A percentile compares a stretch with the other conserved stretches of the same genome.
phyloP scores from a whole-genome alignment of 2,888 invertebrate species.

The Nysson spinosus region DNA sequence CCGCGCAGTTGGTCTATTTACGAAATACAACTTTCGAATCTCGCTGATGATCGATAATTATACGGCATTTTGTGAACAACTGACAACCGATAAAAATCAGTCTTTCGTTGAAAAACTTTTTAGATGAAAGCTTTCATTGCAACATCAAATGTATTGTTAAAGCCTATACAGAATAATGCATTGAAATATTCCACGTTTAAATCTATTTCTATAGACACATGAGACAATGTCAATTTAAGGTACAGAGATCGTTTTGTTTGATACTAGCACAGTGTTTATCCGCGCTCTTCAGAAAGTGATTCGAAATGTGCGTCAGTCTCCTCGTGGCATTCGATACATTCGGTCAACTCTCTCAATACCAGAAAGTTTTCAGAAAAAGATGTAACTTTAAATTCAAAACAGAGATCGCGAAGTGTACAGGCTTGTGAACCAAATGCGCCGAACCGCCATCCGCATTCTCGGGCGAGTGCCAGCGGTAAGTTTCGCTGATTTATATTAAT shows the following conservation, averaged over 20 bases:
- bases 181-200: no score
- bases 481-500: constrained; percentile 4
- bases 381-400: constrained; percentile 1
- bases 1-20: constrained; percentile 25
- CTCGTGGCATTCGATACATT: neutral
- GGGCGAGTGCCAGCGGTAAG: neutral
- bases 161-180: no score
- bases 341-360: neutral
- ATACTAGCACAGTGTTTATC: no score
- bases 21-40: constrained; percentile 44
- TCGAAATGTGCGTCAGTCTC: neutral
- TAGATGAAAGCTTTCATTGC: no score
- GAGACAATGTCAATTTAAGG: no score
- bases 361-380: neutral
- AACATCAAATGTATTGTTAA: no score
- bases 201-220: no score
- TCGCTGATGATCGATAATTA: constrained; percentile 41
- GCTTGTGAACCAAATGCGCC: constrained; percentile 10
- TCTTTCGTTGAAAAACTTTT: no score
- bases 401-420: neutral
- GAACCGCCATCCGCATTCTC: neutral
- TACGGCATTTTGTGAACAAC: constrained; percentile 21
- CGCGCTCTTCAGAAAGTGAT: no score
- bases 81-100: neutral
- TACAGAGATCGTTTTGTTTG: no score